Base-by-base conservation (phyloP, 2,888 invertebrate species). In the Ariolimax columbianus region DNA sequence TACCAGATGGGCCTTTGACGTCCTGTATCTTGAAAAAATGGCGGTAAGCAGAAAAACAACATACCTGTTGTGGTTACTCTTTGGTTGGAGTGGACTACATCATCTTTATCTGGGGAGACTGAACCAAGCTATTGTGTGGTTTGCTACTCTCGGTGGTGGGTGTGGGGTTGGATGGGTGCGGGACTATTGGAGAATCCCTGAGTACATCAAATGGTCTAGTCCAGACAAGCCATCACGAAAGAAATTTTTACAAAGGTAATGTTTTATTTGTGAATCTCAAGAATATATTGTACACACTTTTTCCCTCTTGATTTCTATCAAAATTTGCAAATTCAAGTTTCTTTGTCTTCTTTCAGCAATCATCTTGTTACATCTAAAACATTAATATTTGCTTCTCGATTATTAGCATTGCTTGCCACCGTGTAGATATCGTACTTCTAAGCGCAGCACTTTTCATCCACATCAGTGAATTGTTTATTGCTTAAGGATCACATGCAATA, bases 51-150 rank as follows among this genome's bases (percentile, higher is more conserved):
- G 94, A 17, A 92, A 96, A 79, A 93, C 96, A 91, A 96, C 98
- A 0, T 99, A 98, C 92, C 86, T 98, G 0, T 95, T 96, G 68
- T 99, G 98, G 98, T 91, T 98, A 0, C 95, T 97, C 89, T 97
- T 97, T 30, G 99, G 99, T 7, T 94, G 97, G 90, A 96, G 97
- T 90, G 98, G 98, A 0, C 94, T 97, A 7, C 99, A 99, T 94
- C 97, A 98, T 93, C 96, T 98, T 91, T 99, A 99, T 94, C 95
- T 99, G 88, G 96, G 96, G 83, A 95, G 98, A 83, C 97, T 98
- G 94, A 95, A 96, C 38, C 99, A 99, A 91, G 98, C 97, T 0
- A 97, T 98, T 92, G 95, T 98, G 0, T 97, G 97, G 96, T 97
- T 97, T 96, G 96, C 96, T 86, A 97, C 97, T 0, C 94, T 97